phyloP scores from a whole-genome alignment of 2,113 vertebrate species.

The Caranx ignobilis region DNA sequence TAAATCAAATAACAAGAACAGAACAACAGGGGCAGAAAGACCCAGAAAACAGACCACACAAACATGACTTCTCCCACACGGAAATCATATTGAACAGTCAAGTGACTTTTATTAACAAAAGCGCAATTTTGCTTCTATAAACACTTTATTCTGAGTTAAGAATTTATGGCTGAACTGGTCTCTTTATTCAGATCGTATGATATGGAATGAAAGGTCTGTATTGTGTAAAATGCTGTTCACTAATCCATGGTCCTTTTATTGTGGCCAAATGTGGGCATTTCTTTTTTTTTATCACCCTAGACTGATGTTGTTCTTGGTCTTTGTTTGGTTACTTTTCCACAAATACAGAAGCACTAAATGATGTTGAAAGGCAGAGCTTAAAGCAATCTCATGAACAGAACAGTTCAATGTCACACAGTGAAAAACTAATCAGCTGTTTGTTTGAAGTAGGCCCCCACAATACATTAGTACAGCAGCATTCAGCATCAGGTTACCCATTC shows the following conservation, averaged over 20 bases:
- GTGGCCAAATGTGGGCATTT: slow-evolving; percentile 13
- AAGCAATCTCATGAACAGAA: slow-evolving; percentile 23
- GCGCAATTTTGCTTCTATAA: not conserved
- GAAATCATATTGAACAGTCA: too few relatives aligned
- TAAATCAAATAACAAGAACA: not conserved
- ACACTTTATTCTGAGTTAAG: slow-evolving; percentile 8
- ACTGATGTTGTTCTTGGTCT: slow-evolving; percentile 15
- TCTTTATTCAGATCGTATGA: slow-evolving; percentile 6
- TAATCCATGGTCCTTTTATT: not conserved
- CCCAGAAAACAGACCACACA: not conserved
- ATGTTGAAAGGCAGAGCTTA: slow-evolving; percentile 1
- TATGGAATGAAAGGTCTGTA: not conserved
- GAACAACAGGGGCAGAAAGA: not conserved
- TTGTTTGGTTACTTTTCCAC: slow-evolving; percentile 5
- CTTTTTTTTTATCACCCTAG: slow-evolving; percentile 7
- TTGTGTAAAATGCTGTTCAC: slow-evolving; percentile 31
- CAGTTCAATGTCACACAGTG: slow-evolving; percentile 14
- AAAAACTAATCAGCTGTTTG: slow-evolving; percentile 35
- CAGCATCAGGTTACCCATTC: slow-evolving; percentile 8
- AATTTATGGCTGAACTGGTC: slow-evolving; percentile 10
- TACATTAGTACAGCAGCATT: slow-evolving; percentile 2
- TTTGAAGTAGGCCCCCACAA: not conserved
- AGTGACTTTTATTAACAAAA: not conserved
- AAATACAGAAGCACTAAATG: not conserved
- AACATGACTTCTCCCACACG: too few relatives aligned